Evolutionary conservation across 2,113 vertebrate genomes (phyloP), one percentile per base, ranked within the genome.

Genomic region (Lipotes vexillifer): DNA sequence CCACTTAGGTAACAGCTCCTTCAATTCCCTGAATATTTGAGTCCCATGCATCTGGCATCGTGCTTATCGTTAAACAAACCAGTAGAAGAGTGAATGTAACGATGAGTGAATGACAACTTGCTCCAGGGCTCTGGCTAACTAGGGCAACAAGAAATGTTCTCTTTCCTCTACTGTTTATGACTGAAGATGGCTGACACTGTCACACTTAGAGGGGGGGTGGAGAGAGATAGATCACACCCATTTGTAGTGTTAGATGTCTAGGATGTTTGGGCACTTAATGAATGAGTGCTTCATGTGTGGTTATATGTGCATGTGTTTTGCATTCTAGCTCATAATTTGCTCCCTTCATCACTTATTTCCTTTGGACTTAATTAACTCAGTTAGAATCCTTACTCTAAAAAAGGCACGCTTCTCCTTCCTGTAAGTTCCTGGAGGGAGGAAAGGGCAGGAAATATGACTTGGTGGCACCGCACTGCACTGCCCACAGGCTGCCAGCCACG

Each of bases 61-160:
- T 14, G 25, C 61, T 49, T 66, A 93, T 65, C 91, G 33, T 84
- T 89, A 94, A 81, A 88, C 75, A 97, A 97, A 94, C 78, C 92
- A 90, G 87, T 63, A 46, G 75, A 59, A 94, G 87, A 69, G 4
- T 75, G 57, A 87, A 17, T 18, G 4, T 49, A 93, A 77, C 38
- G 52, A 41, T 41, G 41, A 82, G 83, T 27, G 33, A 75, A 89
- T 31, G 77, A 77, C 57, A 49, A 65, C 65, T 75, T 87, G n/a
- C 36, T 88, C n/a, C 63, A 46, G n/a, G 68, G n/a, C 36, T 74
- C 66, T 59, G n/a, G 66, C 72, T 92, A 75, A 81, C 75, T 63
- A 59, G 29, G 33, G 3, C 63, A 94, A 75, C 91, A 88, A 81
- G 49, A 87, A 88, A 38, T 46, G 23, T 8, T 82, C 57, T 81